These are phyloP conservation scores for Sinelater perroti DNA, from an alignment of 2,888 invertebrate genomes.

Conservation along the genomic window DNA sequence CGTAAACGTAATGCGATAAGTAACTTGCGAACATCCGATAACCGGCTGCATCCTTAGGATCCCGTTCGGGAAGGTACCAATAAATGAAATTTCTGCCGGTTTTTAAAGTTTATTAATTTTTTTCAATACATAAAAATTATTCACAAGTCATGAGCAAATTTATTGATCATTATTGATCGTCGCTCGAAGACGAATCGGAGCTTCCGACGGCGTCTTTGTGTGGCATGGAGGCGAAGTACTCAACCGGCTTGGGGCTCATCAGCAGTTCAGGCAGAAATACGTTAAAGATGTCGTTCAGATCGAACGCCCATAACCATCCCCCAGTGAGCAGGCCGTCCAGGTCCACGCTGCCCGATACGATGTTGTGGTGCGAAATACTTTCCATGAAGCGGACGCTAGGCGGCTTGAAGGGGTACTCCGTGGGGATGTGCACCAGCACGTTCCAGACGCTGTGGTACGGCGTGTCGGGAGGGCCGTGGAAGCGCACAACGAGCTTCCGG, in stretches of 20 bases:
- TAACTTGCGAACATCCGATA: no score
- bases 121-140: no score
- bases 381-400: conserved; percentile 99
- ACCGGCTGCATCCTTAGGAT: no score
- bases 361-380: conserved; percentile 99
- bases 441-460: conserved; percentile 99
- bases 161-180: no score
- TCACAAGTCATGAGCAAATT: no score
- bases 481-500: conserved; percentile 97
- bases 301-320: conserved; percentile 99
- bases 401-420: conserved; percentile 99
- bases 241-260: conserved; percentile 98
- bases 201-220: conserved; percentile 94
- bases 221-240: conserved; percentile 99
- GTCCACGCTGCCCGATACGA: conserved; percentile 98
- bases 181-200: conserved; percentile 99
- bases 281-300: conserved; percentile 99
- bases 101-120: no score
- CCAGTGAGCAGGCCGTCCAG: conserved; percentile 99
- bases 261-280: conserved; percentile 98
- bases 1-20: no score
- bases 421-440: conserved; percentile 97
- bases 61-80: no score
- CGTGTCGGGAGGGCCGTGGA: conserved; percentile 97
- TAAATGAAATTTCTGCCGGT: no score